Evolutionary conservation across 1,140 invertebrate species (phyloP).

Genomic region (Watersipora subatra): DNA sequence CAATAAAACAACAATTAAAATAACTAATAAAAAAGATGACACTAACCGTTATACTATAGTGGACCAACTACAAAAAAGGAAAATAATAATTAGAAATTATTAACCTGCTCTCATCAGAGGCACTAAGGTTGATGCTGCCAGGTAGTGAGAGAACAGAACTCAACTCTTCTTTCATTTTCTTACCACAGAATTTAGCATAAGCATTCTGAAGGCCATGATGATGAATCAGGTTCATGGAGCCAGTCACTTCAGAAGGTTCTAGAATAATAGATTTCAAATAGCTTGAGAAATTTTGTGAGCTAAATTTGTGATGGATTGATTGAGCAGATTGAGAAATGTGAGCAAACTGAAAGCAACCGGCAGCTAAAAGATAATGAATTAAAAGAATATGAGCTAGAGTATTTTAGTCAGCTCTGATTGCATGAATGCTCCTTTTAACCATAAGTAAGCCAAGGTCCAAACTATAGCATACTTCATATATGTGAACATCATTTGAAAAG

Average conservation of each 20-base stretch:
- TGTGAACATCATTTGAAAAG: too few species aligned
- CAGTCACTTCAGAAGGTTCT: slow-evolving; percentile 83
- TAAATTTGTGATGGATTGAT: neutral
- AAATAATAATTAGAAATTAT: too few species aligned
- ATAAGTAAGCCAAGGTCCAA: too few species aligned
- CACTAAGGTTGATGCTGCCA: slow-evolving; percentile 81
- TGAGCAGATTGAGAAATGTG: neutral
- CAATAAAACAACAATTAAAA: too few species aligned
- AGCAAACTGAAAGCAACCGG: slow-evolving; percentile 7
- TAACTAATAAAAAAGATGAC: too few species aligned
- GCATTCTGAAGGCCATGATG: slow-evolving; percentile 91
- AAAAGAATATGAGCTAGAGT: slow-evolving; percentile 1
- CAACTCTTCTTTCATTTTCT: slow-evolving; percentile 80
- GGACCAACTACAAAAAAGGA: too few species aligned
- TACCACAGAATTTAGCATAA: slow-evolving; percentile 94
- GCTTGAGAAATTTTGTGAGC: neutral
- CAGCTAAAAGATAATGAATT: slow-evolving; percentile 4
- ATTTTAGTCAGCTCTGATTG: too few species aligned
- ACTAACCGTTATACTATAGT: too few species aligned
- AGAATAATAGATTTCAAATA: slow-evolving; percentile 35
- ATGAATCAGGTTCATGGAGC: slow-evolving; percentile 88
- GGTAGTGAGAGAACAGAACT: slow-evolving; percentile 87
- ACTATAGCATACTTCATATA: too few species aligned
- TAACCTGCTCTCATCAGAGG: slow-evolving; percentile 57
- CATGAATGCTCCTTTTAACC: too few species aligned